Evolutionary conservation across 1,140 invertebrate species (phyloP), one percentile per base, ranked within the genome.

Genomic region (Saccostrea glomerata): DNA sequence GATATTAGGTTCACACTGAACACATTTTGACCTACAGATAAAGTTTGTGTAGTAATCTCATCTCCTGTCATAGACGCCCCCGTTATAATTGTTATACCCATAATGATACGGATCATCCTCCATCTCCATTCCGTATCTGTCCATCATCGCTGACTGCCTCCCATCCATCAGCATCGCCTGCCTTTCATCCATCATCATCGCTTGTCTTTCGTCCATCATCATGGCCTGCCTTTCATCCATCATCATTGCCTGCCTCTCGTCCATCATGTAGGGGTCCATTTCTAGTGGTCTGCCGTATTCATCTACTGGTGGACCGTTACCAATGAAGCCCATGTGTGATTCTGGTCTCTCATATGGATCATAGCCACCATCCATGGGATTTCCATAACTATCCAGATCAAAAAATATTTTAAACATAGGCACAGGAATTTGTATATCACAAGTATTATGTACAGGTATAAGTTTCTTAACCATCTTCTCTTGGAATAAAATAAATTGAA

Each of bases 261-360:
- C 70, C 70, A 77, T 77, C 54, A 84, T 84, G 6, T 55, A 55
- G 13, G 82, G 82, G 30, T 70, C 56, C 56, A 84, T 85, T 40
- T 88, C 60, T 84, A 91, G 84, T 17, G 90, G 90, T n/a, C 86
- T 30, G 55, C 90, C 90, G 82, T 91, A 92, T n/a, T 91, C 90
- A 84, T 92, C 92, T 55, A 91, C 87, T 11, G 85, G 89, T 4
- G 91, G 90, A 58, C 92, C 91, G 55, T 93, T 90, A 17, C 88
- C 86, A 25, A 93, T 91, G 86, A 93, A 94, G 13, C 94, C 94
- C 63, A 94, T 88, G 77, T 94, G 90, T 23, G 92, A 93, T 85
- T 94, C 93, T 12, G 94, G 94, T 73, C 94, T 87, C 1, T 90
- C 91, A 85, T 94, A 94, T 4, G 94, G 94, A 54, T 94, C 94